Conservation (phyloP, 2,797 vertebrate species). For the Falco naumanni region DNA sequence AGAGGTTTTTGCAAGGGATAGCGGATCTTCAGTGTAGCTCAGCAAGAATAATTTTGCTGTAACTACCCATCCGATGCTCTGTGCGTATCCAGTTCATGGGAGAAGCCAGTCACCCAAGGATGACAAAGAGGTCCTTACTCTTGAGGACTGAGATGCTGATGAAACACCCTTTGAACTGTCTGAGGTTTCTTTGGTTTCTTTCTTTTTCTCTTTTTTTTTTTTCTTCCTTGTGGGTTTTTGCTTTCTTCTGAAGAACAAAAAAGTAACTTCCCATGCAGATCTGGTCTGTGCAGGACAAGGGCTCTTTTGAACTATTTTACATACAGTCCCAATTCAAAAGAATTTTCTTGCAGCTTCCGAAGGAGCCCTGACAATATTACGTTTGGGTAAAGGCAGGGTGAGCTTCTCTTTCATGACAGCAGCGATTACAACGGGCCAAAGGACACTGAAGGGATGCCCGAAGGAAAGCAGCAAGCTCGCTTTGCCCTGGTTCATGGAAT, state of each 20-base stretch:
- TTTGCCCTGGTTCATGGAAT: fast-evolving
- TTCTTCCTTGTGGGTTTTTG: constrained; percentile 51
- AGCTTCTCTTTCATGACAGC: not conserved
- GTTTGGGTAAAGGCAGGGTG: not conserved
- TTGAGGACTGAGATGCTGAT: not conserved
- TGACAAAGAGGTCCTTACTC: constrained; percentile 19
- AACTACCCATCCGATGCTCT: not conserved
- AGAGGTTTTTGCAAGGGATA: not conserved
- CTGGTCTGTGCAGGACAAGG: constrained; percentile 33
- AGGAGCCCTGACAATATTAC: not conserved
- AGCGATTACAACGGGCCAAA: not conserved
- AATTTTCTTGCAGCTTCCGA: constrained; percentile 9
- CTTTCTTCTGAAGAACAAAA: constrained; percentile 61
- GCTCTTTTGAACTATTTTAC: constrained; percentile 29
- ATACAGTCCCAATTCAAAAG: constrained; percentile 16
- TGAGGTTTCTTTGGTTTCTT: constrained; percentile 62
- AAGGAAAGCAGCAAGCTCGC: not conserved
- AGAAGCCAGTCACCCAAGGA: not conserved
- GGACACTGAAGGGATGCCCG: not conserved
- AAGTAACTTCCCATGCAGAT: constrained; percentile 46
- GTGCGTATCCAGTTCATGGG: not conserved
- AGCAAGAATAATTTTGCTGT: not conserved
- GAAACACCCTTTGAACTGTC: constrained; percentile 42
- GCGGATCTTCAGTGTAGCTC: not conserved
- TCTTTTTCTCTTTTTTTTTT: not conserved